A percentile compares a stretch with the other conserved stretches of the same genome.
Evolutionary conservation across 2,113 vertebrate species (phyloP).

Genomic region (Dicerorhinus sumatrensis): DNA sequence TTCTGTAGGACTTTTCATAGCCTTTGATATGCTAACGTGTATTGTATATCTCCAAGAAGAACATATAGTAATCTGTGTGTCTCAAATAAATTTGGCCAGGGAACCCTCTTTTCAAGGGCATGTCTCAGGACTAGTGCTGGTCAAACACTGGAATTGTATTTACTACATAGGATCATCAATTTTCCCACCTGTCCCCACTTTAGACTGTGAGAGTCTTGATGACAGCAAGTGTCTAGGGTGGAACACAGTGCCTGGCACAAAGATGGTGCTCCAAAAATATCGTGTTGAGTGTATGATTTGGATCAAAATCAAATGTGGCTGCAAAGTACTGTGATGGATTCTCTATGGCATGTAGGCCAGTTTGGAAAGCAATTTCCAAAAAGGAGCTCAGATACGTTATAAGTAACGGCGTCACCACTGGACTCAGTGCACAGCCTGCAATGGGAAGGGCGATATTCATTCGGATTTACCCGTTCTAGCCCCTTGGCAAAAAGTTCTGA

Average conservation of each 20-base stretch:
- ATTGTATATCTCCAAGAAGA: not conserved
- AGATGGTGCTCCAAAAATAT: not conserved
- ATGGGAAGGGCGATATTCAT: not conserved
- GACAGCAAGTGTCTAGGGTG: not conserved
- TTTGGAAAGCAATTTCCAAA: not conserved
- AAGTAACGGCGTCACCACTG: not conserved
- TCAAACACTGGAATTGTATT: not conserved
- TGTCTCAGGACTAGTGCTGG: not conserved
- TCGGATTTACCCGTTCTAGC: not conserved
- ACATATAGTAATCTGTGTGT: not conserved
- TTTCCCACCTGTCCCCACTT: not conserved
- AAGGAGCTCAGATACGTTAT: not conserved
- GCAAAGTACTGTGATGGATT: not conserved
- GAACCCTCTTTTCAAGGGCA: not conserved
- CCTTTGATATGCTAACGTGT: not conserved
- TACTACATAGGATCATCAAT: not conserved
- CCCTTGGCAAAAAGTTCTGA: not conserved
- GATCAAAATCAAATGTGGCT: not conserved
- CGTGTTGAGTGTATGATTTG: not conserved
- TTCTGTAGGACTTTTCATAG: not conserved
- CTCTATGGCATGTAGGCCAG: not conserved
- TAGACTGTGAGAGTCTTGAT: not conserved
- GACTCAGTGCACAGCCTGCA: not conserved
- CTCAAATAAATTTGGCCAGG: not conserved
- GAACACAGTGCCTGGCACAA: not conserved